Evolutionary conservation across 30 jellyfish, hydroid and myxozoan genomes (phyloP).

Genomic region (Pseudorhiza aurosa): DNA sequence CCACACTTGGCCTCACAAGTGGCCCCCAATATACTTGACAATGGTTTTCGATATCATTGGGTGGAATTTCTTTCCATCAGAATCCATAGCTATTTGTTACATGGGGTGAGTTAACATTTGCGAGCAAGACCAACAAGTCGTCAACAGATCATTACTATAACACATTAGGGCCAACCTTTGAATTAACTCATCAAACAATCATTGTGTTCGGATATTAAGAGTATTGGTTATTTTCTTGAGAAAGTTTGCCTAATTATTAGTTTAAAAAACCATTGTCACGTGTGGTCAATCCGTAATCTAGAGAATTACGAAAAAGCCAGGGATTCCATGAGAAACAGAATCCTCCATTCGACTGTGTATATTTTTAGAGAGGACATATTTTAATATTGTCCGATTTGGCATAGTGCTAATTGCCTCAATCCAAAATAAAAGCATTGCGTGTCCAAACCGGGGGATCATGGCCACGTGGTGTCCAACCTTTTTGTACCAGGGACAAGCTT

Average conservation of each 20-base stretch:
- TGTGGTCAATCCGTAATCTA: constrained; percentile 34
- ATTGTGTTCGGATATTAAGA: constrained; percentile 8
- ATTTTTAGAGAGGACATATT: background rate
- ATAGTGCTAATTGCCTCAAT: too few species aligned
- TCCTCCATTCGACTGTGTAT: background rate
- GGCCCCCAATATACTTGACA: too few species aligned
- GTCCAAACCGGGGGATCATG: too few species aligned
- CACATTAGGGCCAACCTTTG: constrained; percentile 15
- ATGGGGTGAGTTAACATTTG: background rate
- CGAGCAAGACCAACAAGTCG: constrained; percentile 25
- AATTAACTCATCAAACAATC: constrained; percentile 38
- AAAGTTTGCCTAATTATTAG: constrained; percentile 34
- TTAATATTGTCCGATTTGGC: too few species aligned
- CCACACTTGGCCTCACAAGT: too few species aligned
- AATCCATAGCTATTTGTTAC: too few species aligned
- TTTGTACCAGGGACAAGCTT: too few species aligned
- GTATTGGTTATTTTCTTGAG: constrained; percentile 35
- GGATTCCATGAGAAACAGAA: constrained; percentile 14
- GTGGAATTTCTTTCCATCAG: too few species aligned
- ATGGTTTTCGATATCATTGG: too few species aligned
- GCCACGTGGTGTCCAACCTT: too few species aligned
- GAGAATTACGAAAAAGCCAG: constrained; percentile 6
- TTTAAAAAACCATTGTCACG: constrained; percentile 25
- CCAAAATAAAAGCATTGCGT: too few species aligned
- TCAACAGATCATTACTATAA: background rate